phyloP scores from a whole-genome alignment of 2,888 invertebrate species.

The Diaphora mendica region DNA sequence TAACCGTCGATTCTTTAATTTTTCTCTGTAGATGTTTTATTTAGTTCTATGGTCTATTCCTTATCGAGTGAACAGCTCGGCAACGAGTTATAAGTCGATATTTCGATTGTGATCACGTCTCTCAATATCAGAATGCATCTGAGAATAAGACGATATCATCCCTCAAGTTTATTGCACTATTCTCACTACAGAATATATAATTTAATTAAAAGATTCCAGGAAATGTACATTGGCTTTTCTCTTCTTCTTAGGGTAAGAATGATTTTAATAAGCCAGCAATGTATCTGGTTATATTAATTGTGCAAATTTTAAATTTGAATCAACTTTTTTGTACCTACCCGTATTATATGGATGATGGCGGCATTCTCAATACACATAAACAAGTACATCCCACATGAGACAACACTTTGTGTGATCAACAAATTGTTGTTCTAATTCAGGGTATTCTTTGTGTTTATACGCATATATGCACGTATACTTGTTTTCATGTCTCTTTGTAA shows the following conservation, averaged over 20 bases:
- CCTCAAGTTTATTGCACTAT: conserved; percentile 3
- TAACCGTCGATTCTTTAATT: background rate
- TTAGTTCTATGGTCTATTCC: background rate
- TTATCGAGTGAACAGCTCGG: background rate
- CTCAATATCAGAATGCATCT: conserved; percentile 38
- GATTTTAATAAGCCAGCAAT: background rate
- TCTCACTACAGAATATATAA: background rate
- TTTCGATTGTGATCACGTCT: conserved; percentile 50
- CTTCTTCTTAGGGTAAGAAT: background rate
- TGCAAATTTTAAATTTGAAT: no score
- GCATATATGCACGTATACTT: no score
- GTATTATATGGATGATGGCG: no score
- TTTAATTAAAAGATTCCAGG: background rate
- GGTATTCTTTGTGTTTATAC: no score
- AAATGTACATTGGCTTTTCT: background rate
- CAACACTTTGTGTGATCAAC: no score
- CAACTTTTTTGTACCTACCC: no score
- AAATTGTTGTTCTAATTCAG: no score
- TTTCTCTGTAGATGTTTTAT: background rate
- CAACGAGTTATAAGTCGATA: conserved; percentile 9
- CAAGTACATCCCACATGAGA: no score
- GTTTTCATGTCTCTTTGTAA: no score
- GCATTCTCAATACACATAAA: no score
- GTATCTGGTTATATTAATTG: background rate
- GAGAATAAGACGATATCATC: background rate